A percentile compares a stretch with the other conserved stretches of the same genome.
Conservation (phyloP, 2,888 invertebrate species). For the Leptopilina myrica region DNA sequence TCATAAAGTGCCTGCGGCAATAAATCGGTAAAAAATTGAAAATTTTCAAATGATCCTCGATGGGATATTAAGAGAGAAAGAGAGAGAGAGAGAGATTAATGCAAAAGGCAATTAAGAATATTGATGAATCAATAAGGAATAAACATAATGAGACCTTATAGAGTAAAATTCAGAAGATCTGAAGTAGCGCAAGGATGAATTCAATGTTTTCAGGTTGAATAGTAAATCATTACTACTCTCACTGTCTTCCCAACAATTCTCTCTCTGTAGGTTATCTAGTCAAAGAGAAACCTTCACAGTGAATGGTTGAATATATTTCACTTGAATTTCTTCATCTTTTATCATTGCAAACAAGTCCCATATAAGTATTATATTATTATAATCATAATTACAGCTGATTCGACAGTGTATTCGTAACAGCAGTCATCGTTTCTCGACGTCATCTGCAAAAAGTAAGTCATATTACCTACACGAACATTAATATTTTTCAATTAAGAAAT, state of each 20-base stretch:
- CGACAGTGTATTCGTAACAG: conserved; percentile 60
- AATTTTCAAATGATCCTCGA: no score
- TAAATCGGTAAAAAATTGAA: no score
- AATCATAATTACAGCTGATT: conserved; percentile 64
- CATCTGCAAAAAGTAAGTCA: conserved; percentile 63
- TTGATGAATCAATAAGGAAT: no score
- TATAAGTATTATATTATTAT: background rate
- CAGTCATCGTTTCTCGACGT: conserved; percentile 56
- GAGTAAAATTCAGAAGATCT: background rate
- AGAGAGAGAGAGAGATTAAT: no score
- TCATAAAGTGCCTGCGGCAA: no score
- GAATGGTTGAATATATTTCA: background rate
- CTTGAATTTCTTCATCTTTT: background rate
- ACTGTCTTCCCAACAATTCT: conserved; percentile 8
- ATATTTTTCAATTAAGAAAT: background rate
- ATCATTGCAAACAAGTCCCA: background rate
- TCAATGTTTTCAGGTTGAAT: background rate
- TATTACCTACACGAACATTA: background rate
- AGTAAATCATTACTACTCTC: conserved; percentile 10
- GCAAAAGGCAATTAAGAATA: no score
- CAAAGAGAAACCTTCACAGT: conserved; percentile 6
- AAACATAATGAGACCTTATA: background rate
- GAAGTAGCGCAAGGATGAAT: conserved; percentile 10
- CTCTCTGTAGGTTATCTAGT: conserved; percentile 25
- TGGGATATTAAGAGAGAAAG: no score